Evolutionary conservation across 2,888 invertebrate genomes (phyloP), one percentile per base, ranked within the genome.

Genomic region (Xestoiulus laeticollis): DNA sequence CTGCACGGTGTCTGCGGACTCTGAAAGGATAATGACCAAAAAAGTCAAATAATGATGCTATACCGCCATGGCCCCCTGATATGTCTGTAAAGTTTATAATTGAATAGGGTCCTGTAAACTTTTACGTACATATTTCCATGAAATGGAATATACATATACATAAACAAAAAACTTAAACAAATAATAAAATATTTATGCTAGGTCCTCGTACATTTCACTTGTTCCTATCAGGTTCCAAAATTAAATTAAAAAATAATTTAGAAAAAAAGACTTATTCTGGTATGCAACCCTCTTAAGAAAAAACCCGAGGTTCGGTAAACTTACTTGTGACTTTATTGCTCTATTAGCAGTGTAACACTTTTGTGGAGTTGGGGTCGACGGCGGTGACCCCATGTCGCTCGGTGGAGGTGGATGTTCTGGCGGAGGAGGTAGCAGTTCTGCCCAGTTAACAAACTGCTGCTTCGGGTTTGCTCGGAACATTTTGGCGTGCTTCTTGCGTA

Each of bases 351-450:
- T 89, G 19, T 89, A 89, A 87, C 89, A 89, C 85, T 89, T 88
- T 26, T 89, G 88, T 78, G 88, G 87, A 2, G 88, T 87, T 14
- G 89, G 88, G 30, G 90, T 90, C 33, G 91, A 91, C 12, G 90
- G 89, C 10, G 91, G 91, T 6, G 91, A 90, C 8, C 91, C 91
- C 87, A 91, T 90, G 87, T 91, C 91, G 89, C 91, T 92, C 5
- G 92, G 91, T 53, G 89, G 89, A 12, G 92, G 92, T 14, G 92
- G 92, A 89, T 92, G 91, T 86, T 92, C 92, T 1, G 92, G 92
- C 4, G 92, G 92, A 26, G 92, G 92, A 26, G 92, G 92, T 8
- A 92, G 90, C 89, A 92, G 90, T 90, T 92, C 92, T 22, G 91
- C 91, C 90, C 90, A 90, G 86, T 90, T 90, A 91, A 87, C 91